Base-by-base conservation (phyloP, 2,797 vertebrate species). In the Anableps anableps region DNA sequence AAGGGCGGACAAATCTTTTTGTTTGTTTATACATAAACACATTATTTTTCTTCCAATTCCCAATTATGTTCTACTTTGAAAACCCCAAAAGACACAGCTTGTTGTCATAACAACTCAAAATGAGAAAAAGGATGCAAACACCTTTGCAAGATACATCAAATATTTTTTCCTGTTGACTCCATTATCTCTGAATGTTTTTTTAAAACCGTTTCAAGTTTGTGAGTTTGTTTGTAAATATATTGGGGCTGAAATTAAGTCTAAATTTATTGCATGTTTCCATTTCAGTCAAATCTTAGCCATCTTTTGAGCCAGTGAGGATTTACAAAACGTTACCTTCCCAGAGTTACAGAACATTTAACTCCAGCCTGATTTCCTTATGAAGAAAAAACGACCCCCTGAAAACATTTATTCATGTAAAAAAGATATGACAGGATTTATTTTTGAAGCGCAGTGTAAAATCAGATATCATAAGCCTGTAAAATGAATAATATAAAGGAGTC, bases 401-500 rank as follows among this genome's bases (percentile, higher is more conserved):
- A 91, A 78, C 55, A 19, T 75, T 74, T 71, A 74, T 88, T 88
- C 41, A 62, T 53, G 48, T 73, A 68, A 53, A 26, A 86, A 83
- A 50, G 83, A 87, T 85, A 85, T 76, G 87, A 78, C 47, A 78
- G 53, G 83, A 85, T 87, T 55, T 86, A 80, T 80, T 88, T 84
- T 81, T 80, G 68, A 85, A 66, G 74, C 68, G 68, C 3, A 34
- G 77, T 74, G 74, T 84, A 78, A 88, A 89, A 93, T 88, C 90
- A 86, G 90, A 91, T 88, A 89, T 64, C 64, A 70, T 77, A 64
- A 85, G 87, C 85, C 83, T 80, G 79, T 84, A 83, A 89, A 92
- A 93, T 87, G 79, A 91, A 91, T 88, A 88, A 87, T 83, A 88
- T 77, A 79, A 86, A 88, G 53, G n/a, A 80, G 48, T 68, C 55